These are phyloP conservation scores for Aselliscus stoliczkanus DNA, from an alignment of 2,797 vertebrate species.

Conservation along the genomic window DNA sequence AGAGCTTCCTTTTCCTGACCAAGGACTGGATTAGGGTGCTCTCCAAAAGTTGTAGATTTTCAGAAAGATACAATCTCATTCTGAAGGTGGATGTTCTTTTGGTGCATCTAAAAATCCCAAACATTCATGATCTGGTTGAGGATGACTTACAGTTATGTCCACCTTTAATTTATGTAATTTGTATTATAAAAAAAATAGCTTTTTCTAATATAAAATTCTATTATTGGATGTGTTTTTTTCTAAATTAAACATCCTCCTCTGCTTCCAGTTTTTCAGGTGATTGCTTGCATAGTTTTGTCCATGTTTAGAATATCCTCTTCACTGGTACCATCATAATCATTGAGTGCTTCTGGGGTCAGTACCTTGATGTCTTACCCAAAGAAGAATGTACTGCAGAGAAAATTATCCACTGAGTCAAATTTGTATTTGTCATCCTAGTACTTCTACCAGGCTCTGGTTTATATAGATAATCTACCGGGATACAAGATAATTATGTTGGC, in stretches of 20 bases:
- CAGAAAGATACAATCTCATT: neutral
- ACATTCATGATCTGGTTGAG: slow-evolving; percentile 12
- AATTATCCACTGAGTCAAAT: neutral
- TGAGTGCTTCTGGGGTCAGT: neutral
- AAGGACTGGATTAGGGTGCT: neutral
- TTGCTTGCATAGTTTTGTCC: neutral
- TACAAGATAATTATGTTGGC: neutral
- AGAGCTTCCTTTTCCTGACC: neutral
- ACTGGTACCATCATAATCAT: neutral
- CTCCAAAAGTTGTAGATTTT: neutral
- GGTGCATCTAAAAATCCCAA: slow-evolving; percentile 7
- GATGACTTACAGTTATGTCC: neutral
- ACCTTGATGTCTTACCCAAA: neutral
- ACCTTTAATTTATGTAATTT: slow-evolving; percentile 26
- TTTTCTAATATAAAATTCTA: slow-evolving; percentile 36
- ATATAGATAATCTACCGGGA: neutral
- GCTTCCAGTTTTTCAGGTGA: neutral
- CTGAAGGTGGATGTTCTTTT: neutral
- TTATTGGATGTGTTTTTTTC: slow-evolving; percentile 19
- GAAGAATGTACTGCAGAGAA: neutral
- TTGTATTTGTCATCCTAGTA: neutral
- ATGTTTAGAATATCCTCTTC: neutral
- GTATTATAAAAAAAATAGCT: slow-evolving; percentile 6
- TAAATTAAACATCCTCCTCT: neutral
- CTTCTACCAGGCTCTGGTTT: neutral